Evolutionary conservation across 2,888 invertebrate species (phyloP).

Genomic region (Argyresthia albistria): DNA sequence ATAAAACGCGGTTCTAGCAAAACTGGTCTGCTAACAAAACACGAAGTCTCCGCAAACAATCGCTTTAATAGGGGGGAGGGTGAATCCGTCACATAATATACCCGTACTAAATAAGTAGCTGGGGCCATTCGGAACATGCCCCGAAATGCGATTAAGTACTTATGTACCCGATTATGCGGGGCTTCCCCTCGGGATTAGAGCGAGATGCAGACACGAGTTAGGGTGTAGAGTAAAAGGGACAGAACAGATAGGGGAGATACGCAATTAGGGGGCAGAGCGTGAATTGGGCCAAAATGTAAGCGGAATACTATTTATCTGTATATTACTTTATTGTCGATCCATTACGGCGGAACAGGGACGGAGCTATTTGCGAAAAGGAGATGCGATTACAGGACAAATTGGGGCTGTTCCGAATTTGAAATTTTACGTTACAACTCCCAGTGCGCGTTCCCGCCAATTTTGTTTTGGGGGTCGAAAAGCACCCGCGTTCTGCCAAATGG

Average conservation of each 20-base stretch:
- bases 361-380: conserved; percentile 23
- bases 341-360: conserved; percentile 51
- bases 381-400: conserved; percentile 35
- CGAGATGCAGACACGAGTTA: conserved; percentile 21
- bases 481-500: not conserved
- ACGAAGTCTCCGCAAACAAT: conserved; percentile 58
- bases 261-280: conserved; percentile 61
- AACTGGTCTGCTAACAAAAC: conserved; percentile 36
- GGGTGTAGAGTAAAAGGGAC: conserved; percentile 23
- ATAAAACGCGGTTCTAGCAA: conserved; percentile 22
- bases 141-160: conserved; percentile 69
- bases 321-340: conserved; percentile 70
- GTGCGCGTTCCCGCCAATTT: not conserved
- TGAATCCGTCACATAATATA: conserved; percentile 26
- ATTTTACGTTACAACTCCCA: conserved; percentile 20
- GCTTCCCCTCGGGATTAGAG: conserved; percentile 42
- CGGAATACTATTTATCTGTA: conserved; percentile 64
- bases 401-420: conserved; percentile 38
- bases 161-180: conserved; percentile 61
- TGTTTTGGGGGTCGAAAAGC: not conserved
- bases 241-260: conserved; percentile 45
- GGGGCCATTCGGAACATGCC: conserved; percentile 43
- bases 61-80: conserved; percentile 43
- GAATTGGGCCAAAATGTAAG: conserved; percentile 68
- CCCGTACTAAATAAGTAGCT: conserved; percentile 62